Evolutionary conservation across 2,113 vertebrate genomes (phyloP).

Genomic region (Junco hyemalis): DNA sequence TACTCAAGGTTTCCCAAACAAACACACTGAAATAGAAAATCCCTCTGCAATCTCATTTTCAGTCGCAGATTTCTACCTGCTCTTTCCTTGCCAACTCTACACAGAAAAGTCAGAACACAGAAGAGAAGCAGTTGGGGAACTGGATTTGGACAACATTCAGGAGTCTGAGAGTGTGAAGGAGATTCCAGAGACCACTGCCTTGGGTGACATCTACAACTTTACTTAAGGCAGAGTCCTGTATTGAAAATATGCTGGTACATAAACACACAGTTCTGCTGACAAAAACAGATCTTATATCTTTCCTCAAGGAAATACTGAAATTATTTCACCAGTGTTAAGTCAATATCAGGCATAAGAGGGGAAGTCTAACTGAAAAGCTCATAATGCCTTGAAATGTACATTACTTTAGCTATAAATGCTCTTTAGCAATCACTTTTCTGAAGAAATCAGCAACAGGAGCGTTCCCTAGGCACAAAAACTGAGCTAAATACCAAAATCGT

Average conservation of each 20-base stretch:
- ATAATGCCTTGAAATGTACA: neutral
- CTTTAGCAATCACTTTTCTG: neutral
- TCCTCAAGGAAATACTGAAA: neutral
- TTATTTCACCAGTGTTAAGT: neutral
- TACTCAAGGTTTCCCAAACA: neutral
- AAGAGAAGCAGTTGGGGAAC: accelerated
- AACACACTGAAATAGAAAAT: neutral
- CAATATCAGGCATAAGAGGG: neutral
- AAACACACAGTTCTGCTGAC: neutral
- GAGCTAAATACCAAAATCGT: neutral
- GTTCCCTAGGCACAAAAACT: accelerated
- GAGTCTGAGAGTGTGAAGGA: neutral
- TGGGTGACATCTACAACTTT: neutral
- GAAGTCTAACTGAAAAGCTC: neutral
- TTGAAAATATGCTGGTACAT: neutral
- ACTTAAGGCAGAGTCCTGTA: neutral
- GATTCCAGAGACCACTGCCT: neutral
- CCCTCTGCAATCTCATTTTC: neutral
- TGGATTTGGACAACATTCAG: neutral
- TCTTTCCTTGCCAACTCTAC: neutral
- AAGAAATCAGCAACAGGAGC: neutral
- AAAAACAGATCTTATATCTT: neutral
- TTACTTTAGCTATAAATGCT: neutral
- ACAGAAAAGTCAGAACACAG: neutral
- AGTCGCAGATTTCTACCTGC: neutral